Base-by-base conservation (phyloP, 2,113 vertebrate genomes). In the Hydrochoerus hydrochaeris region DNA sequence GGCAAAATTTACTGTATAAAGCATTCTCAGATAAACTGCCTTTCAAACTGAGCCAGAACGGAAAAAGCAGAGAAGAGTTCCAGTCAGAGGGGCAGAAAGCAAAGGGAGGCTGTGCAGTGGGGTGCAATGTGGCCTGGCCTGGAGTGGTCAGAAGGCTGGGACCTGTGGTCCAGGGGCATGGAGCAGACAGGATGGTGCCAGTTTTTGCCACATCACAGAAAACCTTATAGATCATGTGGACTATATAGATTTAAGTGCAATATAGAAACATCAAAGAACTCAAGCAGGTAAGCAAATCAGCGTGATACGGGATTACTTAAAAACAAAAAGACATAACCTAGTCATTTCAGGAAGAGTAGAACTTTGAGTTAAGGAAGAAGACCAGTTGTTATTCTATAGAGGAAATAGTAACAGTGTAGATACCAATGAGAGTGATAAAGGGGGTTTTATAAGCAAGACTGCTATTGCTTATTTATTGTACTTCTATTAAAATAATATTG, bases 41-140 rank as follows among this genome's bases (percentile, higher is more conserved):
- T 95, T 94, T 88, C 83, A 92, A 75, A 22, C 54, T 32, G 30
- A 92, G 57, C 69, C 91, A 75, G 65, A 88, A 41, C 32, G 57
- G 91, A 73, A 58, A 82, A 62, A 65, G 62, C 41, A 54, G 35
- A 52, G 17, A 38, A 63, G 44, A 35, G 24, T 20, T 67, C 32
- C 12, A 52, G 69, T 38, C 4, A 49, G 63, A 80, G 52, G 22
- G 22, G 10, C 20, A 62, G 58, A 7, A 41, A 52, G 52, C 6
- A 44, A 54, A 62, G 30, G n/a, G 41, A 67, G 63, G 8, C 52
- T 2, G 60, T 0, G n/a, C 22, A 22, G 52, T 24, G 62, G 62
- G 28, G 24, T 78, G 7, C 11, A 9, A 35, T 26, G 80, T 88
- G 78, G 54, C 69, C 1, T 44, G 44, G 44, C 22, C 35, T 46